These are phyloP conservation scores for Sphinx pinastri DNA, from an alignment of 2,888 invertebrate species.

Conservation along the genomic window DNA sequence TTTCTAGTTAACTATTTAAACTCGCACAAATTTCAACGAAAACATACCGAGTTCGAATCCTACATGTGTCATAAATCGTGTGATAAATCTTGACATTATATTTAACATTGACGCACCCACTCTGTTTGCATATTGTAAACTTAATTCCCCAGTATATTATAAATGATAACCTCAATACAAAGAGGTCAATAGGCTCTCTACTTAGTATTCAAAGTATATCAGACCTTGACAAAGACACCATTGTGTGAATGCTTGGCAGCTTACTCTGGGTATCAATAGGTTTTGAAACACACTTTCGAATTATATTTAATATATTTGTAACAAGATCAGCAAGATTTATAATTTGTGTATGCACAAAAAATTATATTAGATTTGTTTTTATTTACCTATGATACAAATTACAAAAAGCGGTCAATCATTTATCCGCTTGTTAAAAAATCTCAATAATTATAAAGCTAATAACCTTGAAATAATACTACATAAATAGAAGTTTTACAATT, in stretches of 20 bases:
- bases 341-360: not conserved
- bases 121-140: not conserved
- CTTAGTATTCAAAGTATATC: slow-evolving; percentile 13
- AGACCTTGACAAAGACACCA: slow-evolving; percentile 15
- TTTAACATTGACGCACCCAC: not conserved
- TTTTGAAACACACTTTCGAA: not conserved
- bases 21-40: not conserved
- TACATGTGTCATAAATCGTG: not conserved
- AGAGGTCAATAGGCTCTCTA: slow-evolving; percentile 9
- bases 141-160: not conserved
- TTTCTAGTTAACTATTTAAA: not conserved
- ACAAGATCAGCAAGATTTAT: not conserved
- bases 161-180: slow-evolving; percentile 7
- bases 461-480: no score
- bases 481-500: no score
- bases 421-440: no score
- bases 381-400: not conserved
- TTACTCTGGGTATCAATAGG: not conserved
- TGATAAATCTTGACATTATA: not conserved
- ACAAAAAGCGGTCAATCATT: no score
- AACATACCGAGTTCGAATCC: not conserved
- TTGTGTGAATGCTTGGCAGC: slow-evolving; percentile 5
- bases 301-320: not conserved
- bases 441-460: no score
- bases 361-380: not conserved